phyloP scores from a whole-genome alignment of 2,113 vertebrate species.

The Hippocampus mohnikei region DNA sequence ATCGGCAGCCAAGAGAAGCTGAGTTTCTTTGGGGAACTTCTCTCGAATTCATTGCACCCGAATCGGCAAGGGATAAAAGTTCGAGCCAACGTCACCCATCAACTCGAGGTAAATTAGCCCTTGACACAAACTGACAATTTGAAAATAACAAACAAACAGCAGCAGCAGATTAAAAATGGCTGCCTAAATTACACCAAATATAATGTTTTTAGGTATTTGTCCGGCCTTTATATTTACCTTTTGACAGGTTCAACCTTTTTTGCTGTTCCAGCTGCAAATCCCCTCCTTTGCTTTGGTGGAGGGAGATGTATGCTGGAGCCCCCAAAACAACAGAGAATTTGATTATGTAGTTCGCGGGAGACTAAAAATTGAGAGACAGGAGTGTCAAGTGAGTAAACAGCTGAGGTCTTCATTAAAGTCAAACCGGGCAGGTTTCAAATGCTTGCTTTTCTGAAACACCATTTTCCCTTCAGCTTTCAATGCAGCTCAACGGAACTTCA shows the following conservation, averaged over 20 bases:
- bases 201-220: background rate
- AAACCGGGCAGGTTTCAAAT: background rate
- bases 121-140: too few species aligned
- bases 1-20: conserved; percentile 68
- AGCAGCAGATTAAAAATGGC: too few species aligned
- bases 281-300: conserved; percentile 70
- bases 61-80: conserved; percentile 56
- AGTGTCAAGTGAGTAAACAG: conserved; percentile 75
- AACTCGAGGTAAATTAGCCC: conserved; percentile 71
- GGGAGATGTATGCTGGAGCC: conserved; percentile 66
- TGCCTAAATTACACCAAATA: background rate
- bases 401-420: background rate
- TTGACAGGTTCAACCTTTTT: conserved; percentile 22
- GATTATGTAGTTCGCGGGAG: conserved; percentile 59
- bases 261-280: conserved; percentile 69
- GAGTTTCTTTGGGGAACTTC: conserved; percentile 65
- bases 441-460: background rate
- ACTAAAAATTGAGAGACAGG: conserved; percentile 58
- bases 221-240: background rate
- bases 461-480: conserved; percentile 48
- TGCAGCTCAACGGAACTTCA: conserved; percentile 63
- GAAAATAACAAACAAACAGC: too few species aligned
- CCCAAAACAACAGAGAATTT: conserved; percentile 52
- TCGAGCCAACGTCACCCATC: conserved; percentile 67
- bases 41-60: conserved; percentile 48